Evolutionary conservation across 2,113 vertebrate species (phyloP), one percentile per base, ranked within the genome.

Genomic region (Clarias macrocephalus): DNA sequence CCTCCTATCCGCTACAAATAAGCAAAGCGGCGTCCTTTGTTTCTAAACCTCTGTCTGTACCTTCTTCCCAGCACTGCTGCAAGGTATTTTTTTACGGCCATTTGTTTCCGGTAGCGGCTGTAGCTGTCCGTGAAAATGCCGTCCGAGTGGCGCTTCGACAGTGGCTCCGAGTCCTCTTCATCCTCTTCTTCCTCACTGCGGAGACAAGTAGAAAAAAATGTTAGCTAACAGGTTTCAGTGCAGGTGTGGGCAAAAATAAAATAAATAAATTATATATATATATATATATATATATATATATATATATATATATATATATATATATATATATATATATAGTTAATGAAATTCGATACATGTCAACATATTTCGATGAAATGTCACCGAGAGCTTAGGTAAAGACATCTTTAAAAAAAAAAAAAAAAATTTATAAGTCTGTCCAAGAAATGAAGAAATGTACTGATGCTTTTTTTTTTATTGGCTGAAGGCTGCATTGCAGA

Each of bases 101-200:
- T 99, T 96, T 99, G 98, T 96, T 99, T 99, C 95, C 98, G 95
- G 94, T 99, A 99, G 95, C 98, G 98, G 90, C 98, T 99, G 96
- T 99, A 99, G 96, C 98, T 99, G 96, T 99, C 98, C 48, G 98
- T 99, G 95, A 99, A 99, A 95, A 99, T 99, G 87, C 98, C 98
- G 85, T 99, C 98, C 87, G 98, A 99, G 88, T 99, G 98, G 93
- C 98, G 95, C 92, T 99, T 99, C 94, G 97, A 98, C 89, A 99
- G 93, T 12, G 97, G 96, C 92, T 98, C 97, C 88, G 95, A 93
- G 91, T 98, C 96, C 25, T 97, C 97, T 87, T 97, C 97, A 90
- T 93, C 94, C 92, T 95, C 95, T 93, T 94, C 94, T 91, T 94
- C 95, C 21, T 96, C 94, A 86, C 96, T 94, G 94, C 72, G 84